Base-by-base conservation (phyloP, 2,113 vertebrate genomes). In the Ameiurus melas region DNA sequence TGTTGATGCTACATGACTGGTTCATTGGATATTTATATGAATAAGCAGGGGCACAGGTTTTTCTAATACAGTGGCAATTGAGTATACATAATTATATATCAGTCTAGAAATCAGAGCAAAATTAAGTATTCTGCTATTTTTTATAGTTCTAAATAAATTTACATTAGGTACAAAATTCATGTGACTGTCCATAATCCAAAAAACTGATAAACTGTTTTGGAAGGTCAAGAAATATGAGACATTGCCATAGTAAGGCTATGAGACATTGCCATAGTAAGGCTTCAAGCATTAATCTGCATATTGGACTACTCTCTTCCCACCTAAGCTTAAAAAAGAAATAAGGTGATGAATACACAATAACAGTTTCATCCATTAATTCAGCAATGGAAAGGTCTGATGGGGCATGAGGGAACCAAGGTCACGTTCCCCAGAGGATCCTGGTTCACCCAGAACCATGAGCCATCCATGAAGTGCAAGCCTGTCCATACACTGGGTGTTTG, bases 291-390 rank as follows among this genome's bases (percentile, higher is more conserved):
- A 82, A 87, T 88, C 87, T 64, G 51, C 77, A 62, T 13, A 88
- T 47, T 43, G 51, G 57, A 57, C 79, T 39, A 17, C 75, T 86
- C 51, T 36, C 60, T 87, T 82, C 36, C 51, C 47, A 84, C 68
- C 70, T 57, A 33, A 86, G 77, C 43, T 53, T 62, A 83, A 84
- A 86, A 86, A 87, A 90, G 89, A 90, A 89, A 87, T 86, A 83
- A 90, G 68, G 33, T 83, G 85, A 87, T 83, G 71, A 91, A 91
- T 90, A 91, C 84, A 87, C 84, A 88, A 78, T 70, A 78, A 86
- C 51, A 75, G 58, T 58, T 51, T 47, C 66, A 68, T 19, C 14
- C 85, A 58, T 16, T 30, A 30, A 20, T 39, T 73, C 66, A 16
- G 39, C 39, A 73, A 20, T 73, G 71, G 8, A 73, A 73, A 9